phyloP scores from a whole-genome alignment of 2,888 invertebrate genomes.

The Arrhopalites spinosus region DNA sequence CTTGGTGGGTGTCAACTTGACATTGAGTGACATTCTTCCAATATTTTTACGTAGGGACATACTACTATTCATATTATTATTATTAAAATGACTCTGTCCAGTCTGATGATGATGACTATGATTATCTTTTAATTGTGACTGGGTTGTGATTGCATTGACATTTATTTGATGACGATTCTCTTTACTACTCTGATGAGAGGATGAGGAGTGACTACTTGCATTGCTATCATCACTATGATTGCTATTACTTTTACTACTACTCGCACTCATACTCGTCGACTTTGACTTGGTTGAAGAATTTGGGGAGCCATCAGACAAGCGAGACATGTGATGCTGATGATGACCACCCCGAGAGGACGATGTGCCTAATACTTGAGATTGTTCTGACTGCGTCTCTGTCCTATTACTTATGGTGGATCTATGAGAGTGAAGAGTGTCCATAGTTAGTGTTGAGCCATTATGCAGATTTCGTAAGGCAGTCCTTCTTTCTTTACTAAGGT shows the following conservation, averaged over 20 bases:
- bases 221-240: not conserved
- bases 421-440: conserved; percentile 28
- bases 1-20: conserved; percentile 27
- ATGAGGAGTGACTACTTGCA: not conserved
- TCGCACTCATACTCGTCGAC: conserved; percentile 30
- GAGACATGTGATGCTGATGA: too few species aligned
- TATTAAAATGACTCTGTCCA: not conserved
- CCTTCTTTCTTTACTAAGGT: conserved; percentile 69
- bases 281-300: conserved; percentile 42
- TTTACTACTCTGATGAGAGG: too few species aligned
- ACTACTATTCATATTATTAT: not conserved
- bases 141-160: too few species aligned
- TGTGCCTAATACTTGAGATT: too few species aligned
- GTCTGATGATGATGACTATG: too few species aligned
- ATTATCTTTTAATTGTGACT: too few species aligned
- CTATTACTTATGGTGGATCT: not conserved
- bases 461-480: conserved; percentile 64
- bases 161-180: too few species aligned
- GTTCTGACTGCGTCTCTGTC: not conserved
- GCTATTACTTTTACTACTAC: conserved; percentile 14
- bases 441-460: conserved; percentile 57
- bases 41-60: conserved; percentile 6
- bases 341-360: too few species aligned
- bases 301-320: conserved; percentile 28
- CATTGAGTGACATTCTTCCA: conserved; percentile 36